A percentile compares a stretch with the other conserved stretches of the same genome.
Evolutionary conservation across 1,140 invertebrate genomes (phyloP).

Genomic region (Heliconius hermathena): DNA sequence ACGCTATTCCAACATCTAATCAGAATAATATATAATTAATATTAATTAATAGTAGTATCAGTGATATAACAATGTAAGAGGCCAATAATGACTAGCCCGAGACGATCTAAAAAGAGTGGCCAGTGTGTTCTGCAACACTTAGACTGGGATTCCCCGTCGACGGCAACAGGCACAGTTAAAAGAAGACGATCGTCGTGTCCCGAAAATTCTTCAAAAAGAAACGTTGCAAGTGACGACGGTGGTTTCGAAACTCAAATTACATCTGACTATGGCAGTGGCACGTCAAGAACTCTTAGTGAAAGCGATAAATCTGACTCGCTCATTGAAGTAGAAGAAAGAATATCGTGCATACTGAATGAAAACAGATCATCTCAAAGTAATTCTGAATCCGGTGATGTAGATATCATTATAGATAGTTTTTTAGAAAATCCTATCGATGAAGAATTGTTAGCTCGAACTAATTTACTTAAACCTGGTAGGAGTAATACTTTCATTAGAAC

Average conservation of each 20-base stretch:
- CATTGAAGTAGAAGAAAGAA: constrained; percentile 74
- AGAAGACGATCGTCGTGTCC: constrained; percentile 81
- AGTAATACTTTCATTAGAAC: constrained; percentile 66
- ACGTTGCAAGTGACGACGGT: constrained; percentile 46
- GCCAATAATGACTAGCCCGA: constrained; percentile 78
- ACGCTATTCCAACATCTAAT: constrained; percentile 59
- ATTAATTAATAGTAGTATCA: constrained; percentile 22
- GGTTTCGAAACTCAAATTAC: constrained; percentile 68
- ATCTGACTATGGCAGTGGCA: constrained; percentile 68
- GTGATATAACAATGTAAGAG: constrained; percentile 59
- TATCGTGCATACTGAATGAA: constrained; percentile 75
- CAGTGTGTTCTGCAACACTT: constrained; percentile 74
- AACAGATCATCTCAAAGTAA: constrained; percentile 74
- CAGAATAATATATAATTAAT: constrained; percentile 34
- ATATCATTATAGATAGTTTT: constrained; percentile 69
- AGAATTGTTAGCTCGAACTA: constrained; percentile 49
- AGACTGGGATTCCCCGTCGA: constrained; percentile 87
- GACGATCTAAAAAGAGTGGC: constrained; percentile 72
- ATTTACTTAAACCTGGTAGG: constrained; percentile 48
- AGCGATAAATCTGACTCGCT: constrained; percentile 68
- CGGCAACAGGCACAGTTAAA: constrained; percentile 85
- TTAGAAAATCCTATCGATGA: constrained; percentile 57
- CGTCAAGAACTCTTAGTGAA: constrained; percentile 61
- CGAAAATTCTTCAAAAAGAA: constrained; percentile 55
- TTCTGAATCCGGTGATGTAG: constrained; percentile 73